Evolutionary conservation across 1,140 invertebrate species (phyloP), one percentile per base, ranked within the genome.

Genomic region (Cydia strobilella): DNA sequence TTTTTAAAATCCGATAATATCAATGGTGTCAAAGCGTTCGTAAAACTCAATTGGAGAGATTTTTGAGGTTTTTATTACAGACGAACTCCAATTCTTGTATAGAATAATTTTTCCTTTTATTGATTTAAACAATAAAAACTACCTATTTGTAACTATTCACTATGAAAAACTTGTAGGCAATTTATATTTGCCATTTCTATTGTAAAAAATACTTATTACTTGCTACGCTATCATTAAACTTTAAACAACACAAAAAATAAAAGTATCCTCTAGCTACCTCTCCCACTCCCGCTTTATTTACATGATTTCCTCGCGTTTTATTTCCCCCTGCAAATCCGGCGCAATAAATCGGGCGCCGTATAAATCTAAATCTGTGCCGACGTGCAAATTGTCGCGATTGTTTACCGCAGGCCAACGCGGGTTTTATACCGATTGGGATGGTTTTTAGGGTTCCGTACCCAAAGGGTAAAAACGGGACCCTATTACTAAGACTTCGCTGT

Each of bases 281-380:
- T 39, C 27, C 65, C 65, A 20, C 27, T 66, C n/a, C 35, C 35
- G 4, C 25, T n/a, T 27, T 35, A 69, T 35, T 35, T 35, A 35
- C 63, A 69, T 35, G 27, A 35, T 35, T 35, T 69, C 65, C 65
- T 59, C 65, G 35, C 63, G 63, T 66, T 35, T 35, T 59, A 23
- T 23, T 59, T 59, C 35, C 31, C 65, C 12, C 65, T 45, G 63
- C 27, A 69, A 20, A 69, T 69, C 65, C 65, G 31, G 31, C 65
- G 65, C 65, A 18, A 69, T 69, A 69, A 69, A 69, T 69, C 65
- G 15, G 9, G 27, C 27, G 54, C 18, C 54, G 31, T 39, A 69
- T 69, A 69, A 69, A 69, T 69, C 65, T 69, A 69, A 69, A 69
- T 69, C 65, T 69, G 65, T 23, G 65, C 65, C 65, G 65, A 69